Conservation (phyloP, 2,113 vertebrate genomes). For the Crypturellus undulatus region DNA sequence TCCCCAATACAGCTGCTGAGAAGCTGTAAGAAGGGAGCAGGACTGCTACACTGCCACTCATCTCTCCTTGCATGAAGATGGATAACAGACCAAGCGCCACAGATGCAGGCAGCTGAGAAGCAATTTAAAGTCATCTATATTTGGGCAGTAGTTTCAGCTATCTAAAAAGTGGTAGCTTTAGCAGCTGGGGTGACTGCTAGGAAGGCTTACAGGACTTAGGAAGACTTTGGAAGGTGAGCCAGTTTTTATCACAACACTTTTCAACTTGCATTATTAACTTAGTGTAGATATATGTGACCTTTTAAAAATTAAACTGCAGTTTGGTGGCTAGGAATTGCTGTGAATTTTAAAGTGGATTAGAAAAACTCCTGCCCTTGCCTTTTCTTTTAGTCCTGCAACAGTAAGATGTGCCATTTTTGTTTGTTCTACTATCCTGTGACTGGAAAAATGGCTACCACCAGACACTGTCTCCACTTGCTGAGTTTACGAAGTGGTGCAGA, state of each 20-base stretch:
- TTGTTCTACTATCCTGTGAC: not conserved
- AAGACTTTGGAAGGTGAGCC: accelerated
- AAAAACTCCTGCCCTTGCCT: not conserved
- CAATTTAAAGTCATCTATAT: not conserved
- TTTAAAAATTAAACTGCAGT: not conserved
- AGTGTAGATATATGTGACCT: not conserved
- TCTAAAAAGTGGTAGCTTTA: too few relatives aligned
- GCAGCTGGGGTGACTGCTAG: not conserved
- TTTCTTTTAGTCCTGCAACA: not conserved
- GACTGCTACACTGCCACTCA: not conserved
- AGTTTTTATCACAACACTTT: not conserved
- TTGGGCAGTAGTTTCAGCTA: not conserved
- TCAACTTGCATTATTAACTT: not conserved
- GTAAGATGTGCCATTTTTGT: not conserved
- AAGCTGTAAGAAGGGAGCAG: not conserved
- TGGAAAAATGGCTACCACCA: not conserved
- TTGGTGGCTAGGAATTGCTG: not conserved
- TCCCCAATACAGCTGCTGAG: not conserved
- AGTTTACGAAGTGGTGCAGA: not conserved
- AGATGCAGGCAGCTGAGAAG: not conserved
- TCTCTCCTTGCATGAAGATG: not conserved
- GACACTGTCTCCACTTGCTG: not conserved
- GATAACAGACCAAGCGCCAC: not conserved
- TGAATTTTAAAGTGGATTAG: not conserved
- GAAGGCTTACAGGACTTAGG: not conserved